Conservation (phyloP, 2,888 invertebrate species). For the Tromatobia lineatoria region DNA sequence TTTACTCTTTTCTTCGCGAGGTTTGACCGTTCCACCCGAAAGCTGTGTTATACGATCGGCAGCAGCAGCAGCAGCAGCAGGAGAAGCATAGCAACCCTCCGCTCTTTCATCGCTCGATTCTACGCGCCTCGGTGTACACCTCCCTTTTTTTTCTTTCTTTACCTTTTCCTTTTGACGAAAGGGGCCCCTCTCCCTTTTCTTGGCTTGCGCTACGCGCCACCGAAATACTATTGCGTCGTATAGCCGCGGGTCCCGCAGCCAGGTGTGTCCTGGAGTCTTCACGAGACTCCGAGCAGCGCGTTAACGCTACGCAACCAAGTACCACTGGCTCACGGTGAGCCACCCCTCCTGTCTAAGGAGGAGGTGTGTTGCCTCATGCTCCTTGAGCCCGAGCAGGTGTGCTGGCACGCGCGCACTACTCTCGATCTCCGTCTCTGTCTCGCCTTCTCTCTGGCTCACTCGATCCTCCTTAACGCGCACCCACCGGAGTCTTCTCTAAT, state of each 20-base stretch:
- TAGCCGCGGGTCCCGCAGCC: constrained; percentile 64
- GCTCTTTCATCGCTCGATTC: constrained; percentile 41
- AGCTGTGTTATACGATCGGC: constrained; percentile 29
- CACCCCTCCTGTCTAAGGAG: constrained; percentile 51
- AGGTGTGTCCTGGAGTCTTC: constrained; percentile 59
- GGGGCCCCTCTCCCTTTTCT: constrained; percentile 16
- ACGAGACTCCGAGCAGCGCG: constrained; percentile 44
- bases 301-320: constrained; percentile 42
- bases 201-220: background rate
- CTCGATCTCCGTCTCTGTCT: constrained; percentile 52
- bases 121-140: constrained; percentile 20
- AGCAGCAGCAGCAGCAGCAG: constrained; percentile 16
- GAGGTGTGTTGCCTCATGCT: constrained; percentile 44
- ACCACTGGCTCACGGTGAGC: constrained; percentile 35
- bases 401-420: constrained; percentile 76
- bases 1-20: constrained; percentile 61
- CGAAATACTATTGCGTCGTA: constrained; percentile 56
- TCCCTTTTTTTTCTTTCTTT: constrained; percentile 63
- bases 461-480: constrained; percentile 2
- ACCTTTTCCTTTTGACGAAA: constrained; percentile 54
- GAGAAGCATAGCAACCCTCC: constrained; percentile 26
- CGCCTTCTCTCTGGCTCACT: constrained; percentile 30
- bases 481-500: constrained; percentile 43
- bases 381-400: constrained; percentile 73
- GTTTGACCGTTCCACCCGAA: constrained; percentile 58